Conservation (phyloP, 2,797 vertebrate species). For the Semotilus atromaculatus region DNA sequence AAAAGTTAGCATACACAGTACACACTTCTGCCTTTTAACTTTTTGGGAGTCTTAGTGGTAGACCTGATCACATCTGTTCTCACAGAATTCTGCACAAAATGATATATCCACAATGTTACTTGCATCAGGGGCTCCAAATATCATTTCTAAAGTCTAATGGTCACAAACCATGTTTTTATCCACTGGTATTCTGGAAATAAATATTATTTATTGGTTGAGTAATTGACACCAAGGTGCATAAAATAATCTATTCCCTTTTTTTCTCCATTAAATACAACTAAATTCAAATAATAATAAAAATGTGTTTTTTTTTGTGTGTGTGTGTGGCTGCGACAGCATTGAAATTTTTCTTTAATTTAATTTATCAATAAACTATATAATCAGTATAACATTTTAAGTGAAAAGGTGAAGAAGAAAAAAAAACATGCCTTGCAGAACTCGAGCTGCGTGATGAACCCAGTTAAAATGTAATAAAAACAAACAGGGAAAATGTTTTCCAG, state of each 20-base stretch:
- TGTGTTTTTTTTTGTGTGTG: no score
- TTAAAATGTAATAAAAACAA: neutral
- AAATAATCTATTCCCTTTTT: neutral
- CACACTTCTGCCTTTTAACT: neutral
- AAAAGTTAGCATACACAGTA: neutral
- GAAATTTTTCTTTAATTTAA: no score
- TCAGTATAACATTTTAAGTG: neutral
- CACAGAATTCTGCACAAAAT: neutral
- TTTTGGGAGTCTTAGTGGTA: neutral
- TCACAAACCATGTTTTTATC: neutral
- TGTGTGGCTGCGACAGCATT: no score
- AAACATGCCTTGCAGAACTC: neutral
- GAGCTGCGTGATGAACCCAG: neutral
- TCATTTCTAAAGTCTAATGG: neutral
- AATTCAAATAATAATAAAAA: no score
- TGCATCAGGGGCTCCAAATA: neutral
- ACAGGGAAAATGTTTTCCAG: neutral
- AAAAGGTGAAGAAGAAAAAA: neutral
- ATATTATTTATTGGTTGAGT: neutral
- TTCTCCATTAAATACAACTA: neutral
- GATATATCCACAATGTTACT: neutral
- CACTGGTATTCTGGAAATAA: neutral
- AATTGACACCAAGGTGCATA: neutral
- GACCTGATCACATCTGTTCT: neutral
- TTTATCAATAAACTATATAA: no score